Percentiles rank a stretch among this genome's conserved stretches.
Evolutionary conservation across 2,113 vertebrate species (phyloP).

Genomic region (Anguilla rostrata): DNA sequence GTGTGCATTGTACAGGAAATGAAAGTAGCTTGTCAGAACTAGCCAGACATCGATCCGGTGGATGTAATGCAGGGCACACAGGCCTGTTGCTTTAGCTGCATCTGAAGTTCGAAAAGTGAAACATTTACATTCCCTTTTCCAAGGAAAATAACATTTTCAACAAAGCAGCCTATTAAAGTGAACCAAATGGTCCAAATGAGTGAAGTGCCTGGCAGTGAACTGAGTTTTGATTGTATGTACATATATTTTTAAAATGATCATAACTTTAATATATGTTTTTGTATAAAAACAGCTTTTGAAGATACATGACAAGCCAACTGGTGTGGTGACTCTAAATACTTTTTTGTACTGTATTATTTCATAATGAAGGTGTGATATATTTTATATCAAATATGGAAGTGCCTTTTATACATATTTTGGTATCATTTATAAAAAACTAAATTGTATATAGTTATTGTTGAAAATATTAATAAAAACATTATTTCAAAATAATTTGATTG

Average conservation of each 20-base stretch:
- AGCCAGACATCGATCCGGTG: background rate
- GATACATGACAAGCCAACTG: background rate
- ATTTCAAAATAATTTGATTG: too few species aligned
- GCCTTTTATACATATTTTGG: constrained; percentile 7
- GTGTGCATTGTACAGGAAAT: background rate
- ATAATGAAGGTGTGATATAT: constrained; percentile 9
- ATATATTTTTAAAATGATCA: background rate
- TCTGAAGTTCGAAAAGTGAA: background rate
- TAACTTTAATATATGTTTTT: background rate
- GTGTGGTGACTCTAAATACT: background rate
- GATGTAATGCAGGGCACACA: background rate
- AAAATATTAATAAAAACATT: too few species aligned
- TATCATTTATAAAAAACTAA: background rate
- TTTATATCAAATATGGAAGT: background rate
- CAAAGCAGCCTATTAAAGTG: background rate
- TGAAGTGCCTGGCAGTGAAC: background rate
- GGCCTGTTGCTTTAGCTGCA: background rate
- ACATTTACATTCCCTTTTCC: background rate
- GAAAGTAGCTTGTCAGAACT: background rate
- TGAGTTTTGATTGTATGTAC: background rate
- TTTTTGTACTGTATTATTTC: background rate
- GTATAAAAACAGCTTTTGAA: background rate
- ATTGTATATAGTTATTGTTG: background rate
- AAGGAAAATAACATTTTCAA: background rate
- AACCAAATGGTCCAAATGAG: background rate